These are phyloP conservation scores for Magallana angulata DNA, from an alignment of 1,140 invertebrate genomes.

Conservation along the genomic window DNA sequence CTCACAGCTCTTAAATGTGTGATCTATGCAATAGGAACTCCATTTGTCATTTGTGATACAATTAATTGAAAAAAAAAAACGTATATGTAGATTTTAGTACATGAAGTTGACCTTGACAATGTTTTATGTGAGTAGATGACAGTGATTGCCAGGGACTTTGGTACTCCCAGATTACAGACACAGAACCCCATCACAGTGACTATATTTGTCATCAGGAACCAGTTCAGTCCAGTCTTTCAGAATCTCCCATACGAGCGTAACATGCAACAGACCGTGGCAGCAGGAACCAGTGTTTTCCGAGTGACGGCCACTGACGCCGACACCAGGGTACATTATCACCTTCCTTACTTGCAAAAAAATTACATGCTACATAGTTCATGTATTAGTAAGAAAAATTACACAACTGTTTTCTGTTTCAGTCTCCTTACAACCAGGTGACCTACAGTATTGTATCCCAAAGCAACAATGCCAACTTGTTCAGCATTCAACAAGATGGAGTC, in stretches of 20 bases:
- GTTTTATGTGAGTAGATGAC: constrained; percentile 37
- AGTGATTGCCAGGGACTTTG: constrained; percentile 57
- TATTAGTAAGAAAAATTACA: no score
- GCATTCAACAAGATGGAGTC: constrained; percentile 8
- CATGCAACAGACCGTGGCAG: constrained; percentile 52
- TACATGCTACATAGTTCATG: no score
- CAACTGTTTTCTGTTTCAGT: constrained; percentile 13
- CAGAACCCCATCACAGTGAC: constrained; percentile 84
- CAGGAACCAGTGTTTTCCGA: constrained; percentile 48
- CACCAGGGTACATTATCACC: constrained; percentile 20
- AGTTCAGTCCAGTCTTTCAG: constrained; percentile 79
- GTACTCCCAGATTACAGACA: constrained; percentile 44
- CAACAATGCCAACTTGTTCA: constrained; percentile 22
- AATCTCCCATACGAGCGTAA: constrained; percentile 75
- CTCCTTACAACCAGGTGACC: constrained; percentile 40
- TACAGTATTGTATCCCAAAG: constrained; percentile 3
- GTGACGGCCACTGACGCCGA: constrained; percentile 56
- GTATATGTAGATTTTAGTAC: no score
- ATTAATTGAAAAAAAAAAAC: not conserved
- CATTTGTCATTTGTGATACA: not conserved
- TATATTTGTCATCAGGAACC: constrained; percentile 89
- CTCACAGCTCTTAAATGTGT: no score
- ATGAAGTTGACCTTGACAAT: no score
- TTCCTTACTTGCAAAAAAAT: no score
- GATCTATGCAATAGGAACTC: no score